Evolutionary conservation across 2,113 vertebrate genomes (phyloP).

Genomic region (Atherinomorus stipes): DNA sequence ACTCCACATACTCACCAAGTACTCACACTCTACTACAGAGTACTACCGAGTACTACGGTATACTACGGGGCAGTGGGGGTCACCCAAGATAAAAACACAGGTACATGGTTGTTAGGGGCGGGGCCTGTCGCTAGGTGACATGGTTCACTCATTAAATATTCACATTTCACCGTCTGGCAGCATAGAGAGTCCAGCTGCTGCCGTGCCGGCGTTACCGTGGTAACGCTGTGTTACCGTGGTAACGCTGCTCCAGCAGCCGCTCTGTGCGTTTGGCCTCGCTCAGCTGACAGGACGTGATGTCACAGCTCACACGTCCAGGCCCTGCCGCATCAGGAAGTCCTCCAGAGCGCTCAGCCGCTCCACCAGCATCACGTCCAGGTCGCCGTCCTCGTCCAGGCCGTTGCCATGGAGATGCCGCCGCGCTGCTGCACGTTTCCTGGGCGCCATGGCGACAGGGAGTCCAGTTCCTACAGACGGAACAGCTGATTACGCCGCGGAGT

Average conservation of each 20-base stretch:
- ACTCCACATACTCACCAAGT: not conserved
- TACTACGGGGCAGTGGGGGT: not conserved
- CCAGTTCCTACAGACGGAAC: conserved; percentile 10
- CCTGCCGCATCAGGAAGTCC: conserved; percentile 87
- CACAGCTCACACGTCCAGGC: conserved; percentile 77
- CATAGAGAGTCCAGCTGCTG: not conserved
- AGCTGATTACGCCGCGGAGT: too few species aligned
- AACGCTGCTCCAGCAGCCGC: conserved; percentile 35
- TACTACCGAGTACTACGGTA: not conserved
- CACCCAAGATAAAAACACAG: too few species aligned
- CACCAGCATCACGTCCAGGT: conserved; percentile 90
- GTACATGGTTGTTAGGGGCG: not conserved
- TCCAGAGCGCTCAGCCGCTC: conserved; percentile 93
- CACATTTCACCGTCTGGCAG: conserved; percentile 5
- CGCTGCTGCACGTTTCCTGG: conserved; percentile 81
- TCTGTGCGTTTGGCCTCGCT: conserved; percentile 31
- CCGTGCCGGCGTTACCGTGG: not conserved
- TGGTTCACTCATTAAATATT: conserved; percentile 11
- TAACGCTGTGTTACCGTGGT: not conserved
- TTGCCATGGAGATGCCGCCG: conserved; percentile 82
- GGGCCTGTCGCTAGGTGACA: not conserved
- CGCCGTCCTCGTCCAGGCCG: conserved; percentile 67
- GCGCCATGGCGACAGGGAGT: conserved; percentile 64
- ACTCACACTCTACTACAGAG: not conserved
- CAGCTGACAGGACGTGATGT: conserved; percentile 39